A percentile compares a stretch with the other conserved stretches of the same genome.
These are phyloP conservation scores for Eclectus roratus DNA, from an alignment of 2,113 vertebrate genomes.

Conservation along the genomic window DNA sequence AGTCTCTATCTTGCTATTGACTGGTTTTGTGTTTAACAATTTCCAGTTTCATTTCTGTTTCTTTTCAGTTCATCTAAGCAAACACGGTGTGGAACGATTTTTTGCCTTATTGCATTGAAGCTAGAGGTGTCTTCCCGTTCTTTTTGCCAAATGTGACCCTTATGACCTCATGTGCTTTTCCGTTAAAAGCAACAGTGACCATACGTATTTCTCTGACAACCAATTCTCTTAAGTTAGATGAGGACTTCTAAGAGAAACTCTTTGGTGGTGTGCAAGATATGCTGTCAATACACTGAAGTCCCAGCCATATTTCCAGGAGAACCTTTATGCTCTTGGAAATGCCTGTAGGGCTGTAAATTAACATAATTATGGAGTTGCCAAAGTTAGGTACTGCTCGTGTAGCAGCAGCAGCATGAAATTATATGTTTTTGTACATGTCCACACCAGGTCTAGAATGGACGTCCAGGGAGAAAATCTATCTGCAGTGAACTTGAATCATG, in stretches of 20 bases:
- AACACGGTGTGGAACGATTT: neutral
- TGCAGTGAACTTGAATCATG: neutral
- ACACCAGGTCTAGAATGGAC: neutral
- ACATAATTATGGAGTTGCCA: neutral
- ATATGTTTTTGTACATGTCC: neutral
- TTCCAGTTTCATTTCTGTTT: neutral
- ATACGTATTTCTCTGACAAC: neutral
- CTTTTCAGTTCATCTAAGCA: neutral
- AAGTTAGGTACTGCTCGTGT: neutral
- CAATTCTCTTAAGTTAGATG: neutral
- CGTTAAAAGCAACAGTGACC: neutral
- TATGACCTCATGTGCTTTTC: neutral
- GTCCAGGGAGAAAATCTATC: neutral
- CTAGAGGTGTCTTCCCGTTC: neutral
- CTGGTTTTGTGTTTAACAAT: neutral
- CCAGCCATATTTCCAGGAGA: neutral
- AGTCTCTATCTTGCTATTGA: neutral
- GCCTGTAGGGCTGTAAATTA: neutral
- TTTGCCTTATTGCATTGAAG: neutral
- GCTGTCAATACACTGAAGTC: neutral
- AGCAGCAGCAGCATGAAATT: neutral
- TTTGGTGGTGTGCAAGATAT: neutral
- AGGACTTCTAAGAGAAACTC: neutral
- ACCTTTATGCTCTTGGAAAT: neutral
- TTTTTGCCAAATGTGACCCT: neutral